These are phyloP conservation scores for Agrotis ipsilon DNA, from an alignment of 2,888 invertebrate genomes.

Conservation along the genomic window DNA sequence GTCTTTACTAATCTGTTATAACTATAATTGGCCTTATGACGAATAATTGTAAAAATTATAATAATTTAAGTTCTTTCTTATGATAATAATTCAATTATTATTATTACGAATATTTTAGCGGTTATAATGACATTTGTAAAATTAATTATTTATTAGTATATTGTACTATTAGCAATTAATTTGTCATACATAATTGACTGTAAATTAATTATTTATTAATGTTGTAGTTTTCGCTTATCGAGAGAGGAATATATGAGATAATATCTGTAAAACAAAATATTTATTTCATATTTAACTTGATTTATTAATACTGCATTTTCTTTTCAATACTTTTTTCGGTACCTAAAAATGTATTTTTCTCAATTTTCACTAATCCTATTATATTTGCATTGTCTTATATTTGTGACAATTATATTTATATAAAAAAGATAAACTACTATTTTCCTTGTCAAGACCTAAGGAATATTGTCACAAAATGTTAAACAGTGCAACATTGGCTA, in stretches of 20 bases:
- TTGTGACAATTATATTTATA: slow-evolving; percentile 26
- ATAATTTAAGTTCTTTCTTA: slow-evolving; percentile 61
- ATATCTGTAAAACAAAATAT: slow-evolving; percentile 29
- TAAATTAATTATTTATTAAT: slow-evolving; percentile 53
- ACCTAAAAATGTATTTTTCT: slow-evolving; percentile 49
- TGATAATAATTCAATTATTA: slow-evolving; percentile 70
- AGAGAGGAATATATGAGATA: slow-evolving; percentile 50
- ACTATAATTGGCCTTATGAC: slow-evolving; percentile 73
- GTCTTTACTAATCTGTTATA: slow-evolving; percentile 26
- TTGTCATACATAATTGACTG: slow-evolving; percentile 49
- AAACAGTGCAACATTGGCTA: slow-evolving; percentile 34
- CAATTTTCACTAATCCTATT: slow-evolving; percentile 37
- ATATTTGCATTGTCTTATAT: slow-evolving; percentile 38
- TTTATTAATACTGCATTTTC: slow-evolving; percentile 43
- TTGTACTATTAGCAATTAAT: slow-evolving; percentile 51
- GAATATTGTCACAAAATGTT: slow-evolving; percentile 35
- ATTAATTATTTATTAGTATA: slow-evolving; percentile 51
- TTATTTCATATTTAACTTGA: slow-evolving; percentile 27
- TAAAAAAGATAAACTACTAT: not conserved
- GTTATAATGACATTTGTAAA: slow-evolving; percentile 59
- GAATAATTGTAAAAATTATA: slow-evolving; percentile 55
- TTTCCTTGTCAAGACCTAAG: slow-evolving; percentile 9
- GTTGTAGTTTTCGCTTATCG: slow-evolving; percentile 60
- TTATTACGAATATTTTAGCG: slow-evolving; percentile 66
- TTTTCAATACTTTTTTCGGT: slow-evolving; percentile 35